Conservation (phyloP, 2,797 vertebrate genomes). For the Iguana delicatissima region DNA sequence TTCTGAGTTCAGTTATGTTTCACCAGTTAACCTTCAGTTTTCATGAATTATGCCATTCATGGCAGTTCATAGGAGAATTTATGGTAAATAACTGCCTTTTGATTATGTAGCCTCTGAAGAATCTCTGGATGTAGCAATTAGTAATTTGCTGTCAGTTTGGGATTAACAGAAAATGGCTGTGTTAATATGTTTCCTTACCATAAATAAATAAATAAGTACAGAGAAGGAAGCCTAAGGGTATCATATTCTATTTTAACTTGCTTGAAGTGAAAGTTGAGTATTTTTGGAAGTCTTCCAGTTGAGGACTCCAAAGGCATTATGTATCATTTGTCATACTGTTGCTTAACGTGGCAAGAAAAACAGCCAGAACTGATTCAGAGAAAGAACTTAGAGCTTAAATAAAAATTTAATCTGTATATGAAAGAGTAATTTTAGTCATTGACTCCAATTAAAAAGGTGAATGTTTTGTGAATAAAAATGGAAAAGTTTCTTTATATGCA, state of each 20-base stretch:
- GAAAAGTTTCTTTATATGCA: constrained; percentile 19
- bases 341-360: constrained; percentile 40
- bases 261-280: constrained; percentile 49
- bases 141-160: constrained; percentile 49
- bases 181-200: constrained; percentile 36
- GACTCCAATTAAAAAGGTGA: constrained; percentile 33
- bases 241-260: not conserved
- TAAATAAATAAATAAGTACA: not conserved
- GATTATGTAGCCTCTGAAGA: constrained; percentile 48
- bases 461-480: constrained; percentile 22
- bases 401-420: constrained; percentile 23
- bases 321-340: constrained; percentile 22
- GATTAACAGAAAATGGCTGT: constrained; percentile 24
- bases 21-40: not conserved
- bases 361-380: constrained; percentile 9
- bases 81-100: constrained; percentile 41
- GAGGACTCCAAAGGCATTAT: constrained; percentile 28
- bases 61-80: constrained; percentile 51
- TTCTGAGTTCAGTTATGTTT: not conserved
- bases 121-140: constrained; percentile 31
- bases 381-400: constrained; percentile 21
- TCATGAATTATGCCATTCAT: not conserved
- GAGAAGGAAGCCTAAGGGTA: constrained; percentile 39
- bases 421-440: constrained; percentile 36
- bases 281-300: constrained; percentile 42